Evolutionary conservation across 2,113 vertebrate genomes (phyloP), one percentile per base, ranked within the genome.

Genomic region (Gallinago paraguaiae): DNA sequence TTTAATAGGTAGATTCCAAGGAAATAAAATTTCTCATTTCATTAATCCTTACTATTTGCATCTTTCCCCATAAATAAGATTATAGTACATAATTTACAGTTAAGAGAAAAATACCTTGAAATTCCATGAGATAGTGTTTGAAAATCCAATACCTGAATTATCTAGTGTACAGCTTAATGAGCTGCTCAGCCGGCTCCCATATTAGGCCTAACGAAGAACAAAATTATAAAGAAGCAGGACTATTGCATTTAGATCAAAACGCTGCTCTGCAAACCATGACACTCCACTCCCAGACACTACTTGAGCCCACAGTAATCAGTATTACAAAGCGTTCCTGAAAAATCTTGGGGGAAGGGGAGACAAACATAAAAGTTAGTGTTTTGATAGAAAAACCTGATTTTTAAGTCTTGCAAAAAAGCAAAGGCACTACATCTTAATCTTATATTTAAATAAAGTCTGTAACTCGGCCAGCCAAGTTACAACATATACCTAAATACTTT

Each of bases 401-500:
- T 70, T 13, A 92, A 88, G 90, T 92, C 83, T 93, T 91, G 88
- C 96, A 98, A 87, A 75, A 96, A 96, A 97, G 91, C 60, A 50
- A 96, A 97, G 96, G 94, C 92, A 95, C 83, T 83, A 60, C 51
- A 87, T 79, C 68, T 82, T 67, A 74, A 70, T 53, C 82, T 79
- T 85, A 43, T 75, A 67, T 77, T 95, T 96, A 92, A 96, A 94
- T 84, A 96, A 95, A 93, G 90, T 31, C 96, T 76, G 92, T 61
- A 98, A 98, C 98, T 98, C 97, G 98, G 99, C 99, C 99, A 98
- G 98, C 99, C 98, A 99, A 98, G 98, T 98, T 94, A 97, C 92
- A 95, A 94, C 17, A 41, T 18, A 43, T 19, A 79, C 35, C 87
- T 71, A 20, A 61, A 88, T 11, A 87, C 12, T 10, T 71, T 30